These are phyloP conservation scores for Patella ulyssiponensis DNA, from an alignment of 2,888 invertebrate species.

Conservation along the genomic window DNA sequence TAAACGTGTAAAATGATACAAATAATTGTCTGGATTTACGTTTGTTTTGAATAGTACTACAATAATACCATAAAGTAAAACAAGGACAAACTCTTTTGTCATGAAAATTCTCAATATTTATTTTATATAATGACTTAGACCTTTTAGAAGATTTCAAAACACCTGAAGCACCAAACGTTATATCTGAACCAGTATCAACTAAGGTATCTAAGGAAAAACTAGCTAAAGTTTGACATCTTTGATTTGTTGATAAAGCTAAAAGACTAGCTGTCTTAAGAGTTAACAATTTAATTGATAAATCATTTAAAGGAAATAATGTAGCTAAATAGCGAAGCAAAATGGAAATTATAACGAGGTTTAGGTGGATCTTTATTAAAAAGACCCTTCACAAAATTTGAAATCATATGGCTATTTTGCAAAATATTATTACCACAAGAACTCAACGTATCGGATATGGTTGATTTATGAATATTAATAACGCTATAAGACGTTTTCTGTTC, in stretches of 20 bases:
- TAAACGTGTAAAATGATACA: conserved; percentile 18
- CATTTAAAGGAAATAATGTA: conserved; percentile 24
- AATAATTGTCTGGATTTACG: conserved; percentile 10
- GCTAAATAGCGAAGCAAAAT: conserved; percentile 28
- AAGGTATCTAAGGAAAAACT: conserved; percentile 22
- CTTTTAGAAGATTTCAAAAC: conserved; percentile 28
- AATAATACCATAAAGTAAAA: conserved; percentile 16
- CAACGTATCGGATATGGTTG: conserved; percentile 30
- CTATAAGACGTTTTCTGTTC: neutral
- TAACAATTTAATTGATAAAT: conserved; percentile 27
- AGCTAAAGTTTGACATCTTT: conserved; percentile 33
- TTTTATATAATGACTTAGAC: conserved; percentile 3
- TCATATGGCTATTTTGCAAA: neutral
- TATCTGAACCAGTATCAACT: conserved; percentile 23
- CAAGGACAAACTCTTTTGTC: conserved; percentile 27
- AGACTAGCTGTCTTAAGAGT: conserved; percentile 30
- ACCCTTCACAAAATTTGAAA: conserved; percentile 33
- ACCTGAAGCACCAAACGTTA: conserved; percentile 32
- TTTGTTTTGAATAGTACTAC: conserved; percentile 5
- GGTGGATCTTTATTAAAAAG: too few species aligned
- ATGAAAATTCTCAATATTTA: conserved; percentile 12
- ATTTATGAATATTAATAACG: conserved; percentile 19
- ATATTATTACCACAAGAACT: conserved; percentile 11
- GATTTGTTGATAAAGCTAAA: conserved; percentile 30
- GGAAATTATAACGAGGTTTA: conserved; percentile 26